A percentile compares a stretch with the other conserved stretches of the same genome.
Evolutionary conservation across 2,797 vertebrate genomes (phyloP).

Genomic region (Cephalopachus bancanus): DNA sequence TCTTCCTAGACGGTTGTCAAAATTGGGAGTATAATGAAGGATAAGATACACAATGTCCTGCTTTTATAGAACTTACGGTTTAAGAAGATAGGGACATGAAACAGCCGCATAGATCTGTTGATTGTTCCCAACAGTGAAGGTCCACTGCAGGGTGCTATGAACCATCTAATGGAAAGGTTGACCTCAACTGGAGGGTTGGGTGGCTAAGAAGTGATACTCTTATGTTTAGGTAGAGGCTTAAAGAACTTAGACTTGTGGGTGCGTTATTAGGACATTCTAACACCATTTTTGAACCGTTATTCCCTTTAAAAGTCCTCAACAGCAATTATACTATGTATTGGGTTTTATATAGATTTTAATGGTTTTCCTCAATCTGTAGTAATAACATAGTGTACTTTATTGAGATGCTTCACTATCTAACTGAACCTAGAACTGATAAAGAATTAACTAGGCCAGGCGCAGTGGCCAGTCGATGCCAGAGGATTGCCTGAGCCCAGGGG

Average conservation of each 20-base stretch:
- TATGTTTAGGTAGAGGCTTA: not conserved
- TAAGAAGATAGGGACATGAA: not conserved
- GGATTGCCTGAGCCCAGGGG: too few species aligned
- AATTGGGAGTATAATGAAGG: not conserved
- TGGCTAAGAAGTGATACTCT: not conserved
- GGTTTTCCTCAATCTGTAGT: not conserved
- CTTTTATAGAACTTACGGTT: not conserved
- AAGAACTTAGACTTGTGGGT: not conserved
- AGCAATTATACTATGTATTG: not conserved
- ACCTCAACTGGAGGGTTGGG: not conserved
- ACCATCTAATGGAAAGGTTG: not conserved
- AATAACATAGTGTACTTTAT: not conserved
- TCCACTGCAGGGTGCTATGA: not conserved
- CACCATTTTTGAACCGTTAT: not conserved
- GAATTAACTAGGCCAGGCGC: not conserved
- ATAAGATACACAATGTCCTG: not conserved
- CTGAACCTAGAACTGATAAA: slow-evolving; percentile 75
- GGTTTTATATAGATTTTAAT: slow-evolving; percentile 26
- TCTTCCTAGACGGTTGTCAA: not conserved
- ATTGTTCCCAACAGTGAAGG: not conserved
- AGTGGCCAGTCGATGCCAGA: too few species aligned
- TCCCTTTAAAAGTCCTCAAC: not conserved
- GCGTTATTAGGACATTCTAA: not conserved
- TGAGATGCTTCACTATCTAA: slow-evolving; percentile 67
- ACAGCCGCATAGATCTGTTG: not conserved